Conservation (phyloP, 2,797 vertebrate genomes). For the Silurus lanzhouensis region DNA sequence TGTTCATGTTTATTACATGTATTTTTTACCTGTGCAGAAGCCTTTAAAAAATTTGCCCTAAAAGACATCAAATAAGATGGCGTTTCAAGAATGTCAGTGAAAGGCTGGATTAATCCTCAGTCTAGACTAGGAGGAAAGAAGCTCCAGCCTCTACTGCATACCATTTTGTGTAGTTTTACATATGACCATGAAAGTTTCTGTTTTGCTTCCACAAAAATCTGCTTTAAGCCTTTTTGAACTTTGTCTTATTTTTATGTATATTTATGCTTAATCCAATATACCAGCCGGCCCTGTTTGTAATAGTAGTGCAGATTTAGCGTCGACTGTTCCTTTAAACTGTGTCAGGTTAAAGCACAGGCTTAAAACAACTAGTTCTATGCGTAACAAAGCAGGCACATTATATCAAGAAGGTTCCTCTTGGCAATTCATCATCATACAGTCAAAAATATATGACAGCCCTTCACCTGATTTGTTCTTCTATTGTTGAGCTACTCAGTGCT, state of each 20-base stretch:
- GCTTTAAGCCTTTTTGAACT: not conserved
- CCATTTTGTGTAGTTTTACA: not conserved
- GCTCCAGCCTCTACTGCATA: not conserved
- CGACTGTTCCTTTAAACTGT: not conserved
- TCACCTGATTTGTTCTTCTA: not conserved
- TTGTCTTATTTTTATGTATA: not conserved
- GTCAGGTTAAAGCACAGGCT: not conserved
- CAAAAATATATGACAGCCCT: constrained; percentile 16
- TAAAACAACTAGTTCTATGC: not conserved
- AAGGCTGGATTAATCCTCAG: not conserved
- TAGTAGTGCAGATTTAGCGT: not conserved
- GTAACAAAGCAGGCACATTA: not conserved
- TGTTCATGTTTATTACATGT: not conserved
- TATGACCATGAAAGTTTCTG: not conserved
- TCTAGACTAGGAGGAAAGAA: not conserved
- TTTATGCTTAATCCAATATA: not conserved
- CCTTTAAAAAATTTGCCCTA: not conserved
- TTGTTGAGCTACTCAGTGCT: constrained; percentile 1
- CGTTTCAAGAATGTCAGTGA: not conserved
- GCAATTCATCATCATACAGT: constrained; percentile 1
- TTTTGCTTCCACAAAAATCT: not conserved
- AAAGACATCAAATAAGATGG: not conserved
- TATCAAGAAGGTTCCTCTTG: not conserved
- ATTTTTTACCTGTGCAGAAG: not conserved
- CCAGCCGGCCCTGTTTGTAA: not conserved